Percentiles rank a stretch among this genome's conserved stretches.
Conservation (phyloP, 2,113 vertebrate genomes). For the Ovis aries region ARS-UI_Ramb_v3.0 NC_056066.1:2887001-2887500, state of each 20-base stretch:
- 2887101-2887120: background rate
- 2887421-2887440: background rate
- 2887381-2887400: background rate
- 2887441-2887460: rapidly evolving
- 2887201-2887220: background rate
- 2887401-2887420: background rate
- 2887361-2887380: background rate
- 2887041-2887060: background rate
- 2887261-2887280: background rate
- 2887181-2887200: background rate
- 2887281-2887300: background rate
- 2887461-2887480: background rate
- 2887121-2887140: background rate
- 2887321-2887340: background rate
- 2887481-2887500: background rate
- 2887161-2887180: background rate
- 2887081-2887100: background rate
- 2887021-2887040: background rate
- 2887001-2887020: background rate
- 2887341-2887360: background rate
- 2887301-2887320: background rate
- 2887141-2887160: background rate
- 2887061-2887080: background rate
- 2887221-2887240: background rate
- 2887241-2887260: background rate